Evolutionary conservation across 2,797 vertebrate genomes (phyloP).

Genomic region (Scomberomorus guttatus): DNA sequence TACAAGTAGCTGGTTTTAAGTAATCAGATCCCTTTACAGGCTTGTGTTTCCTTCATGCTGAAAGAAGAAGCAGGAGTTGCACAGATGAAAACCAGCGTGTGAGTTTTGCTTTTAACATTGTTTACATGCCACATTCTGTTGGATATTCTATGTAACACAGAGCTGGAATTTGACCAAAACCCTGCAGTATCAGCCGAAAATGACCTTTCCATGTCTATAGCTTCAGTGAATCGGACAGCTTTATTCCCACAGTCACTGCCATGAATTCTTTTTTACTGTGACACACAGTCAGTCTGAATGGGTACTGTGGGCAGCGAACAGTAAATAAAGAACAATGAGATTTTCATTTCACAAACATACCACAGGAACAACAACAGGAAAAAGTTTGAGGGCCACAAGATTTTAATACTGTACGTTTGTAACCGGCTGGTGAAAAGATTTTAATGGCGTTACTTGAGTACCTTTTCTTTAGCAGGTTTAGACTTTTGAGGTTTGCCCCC

Average conservation of each 20-base stretch:
- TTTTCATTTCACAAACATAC: background rate
- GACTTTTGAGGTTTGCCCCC: slow-evolving; percentile 64
- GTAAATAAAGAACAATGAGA: background rate
- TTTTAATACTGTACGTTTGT: slow-evolving; percentile 20
- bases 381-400: background rate
- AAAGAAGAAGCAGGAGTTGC: slow-evolving; percentile 9
- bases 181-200: background rate
- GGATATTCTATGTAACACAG: background rate
- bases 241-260: background rate
- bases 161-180: background rate
- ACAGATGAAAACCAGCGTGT: slow-evolving; percentile 4
- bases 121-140: slow-evolving; percentile 3
- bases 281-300: background rate
- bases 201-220: background rate
- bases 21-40: slow-evolving; percentile 43
- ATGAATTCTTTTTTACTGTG: background rate
- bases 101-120: slow-evolving; percentile 7
- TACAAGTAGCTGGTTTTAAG: slow-evolving; percentile 53
- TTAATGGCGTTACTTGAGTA: slow-evolving; percentile 58
- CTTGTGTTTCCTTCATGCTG: slow-evolving; percentile 45
- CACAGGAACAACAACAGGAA: background rate
- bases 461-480: slow-evolving; percentile 83
- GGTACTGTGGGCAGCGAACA: background rate
- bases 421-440: background rate
- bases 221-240: background rate